Conservation (phyloP, 2,797 vertebrate species). For the Sebastolobus alascanus region DNA sequence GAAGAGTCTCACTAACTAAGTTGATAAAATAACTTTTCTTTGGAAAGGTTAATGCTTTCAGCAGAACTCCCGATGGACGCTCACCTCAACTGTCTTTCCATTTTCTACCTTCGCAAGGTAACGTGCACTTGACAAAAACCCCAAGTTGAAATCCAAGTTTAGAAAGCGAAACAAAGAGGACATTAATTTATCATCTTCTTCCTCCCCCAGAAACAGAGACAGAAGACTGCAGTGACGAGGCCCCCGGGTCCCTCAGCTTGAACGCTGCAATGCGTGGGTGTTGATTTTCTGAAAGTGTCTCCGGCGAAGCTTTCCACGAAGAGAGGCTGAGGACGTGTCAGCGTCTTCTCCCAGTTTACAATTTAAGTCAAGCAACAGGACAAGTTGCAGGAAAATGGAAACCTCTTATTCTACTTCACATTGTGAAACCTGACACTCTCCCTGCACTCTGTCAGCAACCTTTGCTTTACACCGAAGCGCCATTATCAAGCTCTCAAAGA, state of each 20-base stretch:
- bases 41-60: not conserved
- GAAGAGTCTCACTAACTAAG: not conserved
- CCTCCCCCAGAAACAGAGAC: not conserved
- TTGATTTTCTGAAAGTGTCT: not conserved
- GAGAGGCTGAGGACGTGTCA: conserved; percentile 11
- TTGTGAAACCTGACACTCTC: conserved; percentile 9
- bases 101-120: too few species aligned
- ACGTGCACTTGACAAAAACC: too few species aligned
- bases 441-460: conserved; percentile 11
- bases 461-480: conserved; percentile 18
- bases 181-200: conserved; percentile 5
- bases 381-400: not conserved
- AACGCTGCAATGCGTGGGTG: not conserved
- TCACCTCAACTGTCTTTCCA: not conserved
- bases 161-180: not conserved
- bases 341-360: conserved; percentile 1
- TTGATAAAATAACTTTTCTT: not conserved
- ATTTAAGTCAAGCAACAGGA: not conserved
- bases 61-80: not conserved
- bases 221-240: not conserved
- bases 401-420: conserved; percentile 13
- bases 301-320: not conserved
- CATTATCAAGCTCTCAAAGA: conserved; percentile 23
- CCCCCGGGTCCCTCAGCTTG: not conserved
- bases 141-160: too few species aligned